These are phyloP conservation scores for Notarius quadriscutis DNA, from an alignment of 2,113 vertebrate genomes.

Conservation along the genomic window DNA sequence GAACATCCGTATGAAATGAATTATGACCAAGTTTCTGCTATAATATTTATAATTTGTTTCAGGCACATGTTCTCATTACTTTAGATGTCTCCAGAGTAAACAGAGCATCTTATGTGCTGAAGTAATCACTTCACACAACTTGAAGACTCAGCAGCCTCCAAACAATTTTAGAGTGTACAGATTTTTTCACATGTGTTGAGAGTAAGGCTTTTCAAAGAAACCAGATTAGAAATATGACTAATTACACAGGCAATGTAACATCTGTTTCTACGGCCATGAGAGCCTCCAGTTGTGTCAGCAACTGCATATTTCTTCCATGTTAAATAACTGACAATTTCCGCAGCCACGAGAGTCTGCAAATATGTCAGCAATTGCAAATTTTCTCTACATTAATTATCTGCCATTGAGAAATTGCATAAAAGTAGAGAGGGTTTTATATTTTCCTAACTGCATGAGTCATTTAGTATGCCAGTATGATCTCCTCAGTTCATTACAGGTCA, in stretches of 20 bases:
- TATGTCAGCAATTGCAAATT: constrained; percentile 33
- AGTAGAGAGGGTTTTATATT: constrained; percentile 2
- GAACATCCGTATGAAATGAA: neutral
- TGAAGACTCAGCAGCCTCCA: neutral
- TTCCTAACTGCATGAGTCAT: neutral
- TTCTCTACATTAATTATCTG: constrained; percentile 20
- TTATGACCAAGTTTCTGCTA: neutral
- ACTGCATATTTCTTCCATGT: neutral
- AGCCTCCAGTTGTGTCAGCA: neutral
- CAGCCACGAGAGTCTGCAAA: neutral
- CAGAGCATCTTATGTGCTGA: neutral
- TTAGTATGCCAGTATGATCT: constrained; percentile 45
- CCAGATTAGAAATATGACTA: constrained; percentile 8
- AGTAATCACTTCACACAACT: neutral
- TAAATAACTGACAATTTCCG: constrained; percentile 13
- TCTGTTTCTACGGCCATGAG: constrained; percentile 15
- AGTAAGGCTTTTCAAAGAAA: constrained; percentile 1
- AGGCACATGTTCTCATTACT: neutral
- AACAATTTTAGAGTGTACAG: neutral
- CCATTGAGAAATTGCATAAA: constrained; percentile 6
- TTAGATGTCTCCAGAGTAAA: constrained; percentile 11
- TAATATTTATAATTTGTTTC: constrained; percentile 1
- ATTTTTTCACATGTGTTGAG: neutral
- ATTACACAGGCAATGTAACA: constrained; percentile 16
- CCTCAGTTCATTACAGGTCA: constrained; percentile 45